phyloP scores from a whole-genome alignment of 2,113 vertebrate genomes.

The Psilopsiagon aurifrons region DNA sequence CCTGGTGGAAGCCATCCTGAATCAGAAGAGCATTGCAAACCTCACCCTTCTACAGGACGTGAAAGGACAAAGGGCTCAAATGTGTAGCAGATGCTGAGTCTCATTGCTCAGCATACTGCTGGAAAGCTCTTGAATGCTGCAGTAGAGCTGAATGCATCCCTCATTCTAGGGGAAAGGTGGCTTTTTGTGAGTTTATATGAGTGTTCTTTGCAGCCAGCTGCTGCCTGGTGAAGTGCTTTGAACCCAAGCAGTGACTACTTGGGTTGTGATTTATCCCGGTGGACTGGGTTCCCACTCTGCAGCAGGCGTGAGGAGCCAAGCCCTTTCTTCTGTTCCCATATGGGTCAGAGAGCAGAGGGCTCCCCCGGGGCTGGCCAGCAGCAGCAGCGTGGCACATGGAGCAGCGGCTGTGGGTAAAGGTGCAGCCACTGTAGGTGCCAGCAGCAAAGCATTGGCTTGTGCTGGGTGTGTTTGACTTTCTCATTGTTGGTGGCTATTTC shows the following conservation, averaged over 20 bases:
- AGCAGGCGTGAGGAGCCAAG: neutral
- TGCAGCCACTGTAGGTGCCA: accelerated
- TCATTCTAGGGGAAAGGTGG: neutral
- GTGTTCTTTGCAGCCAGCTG: neutral
- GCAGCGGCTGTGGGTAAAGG: neutral
- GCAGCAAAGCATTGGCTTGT: neutral
- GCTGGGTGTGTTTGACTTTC: neutral
- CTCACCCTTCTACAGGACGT: neutral
- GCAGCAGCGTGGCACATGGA: neutral
- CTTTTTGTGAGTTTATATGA: neutral
- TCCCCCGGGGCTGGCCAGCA: neutral
- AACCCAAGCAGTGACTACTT: neutral
- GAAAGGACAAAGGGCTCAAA: neutral
- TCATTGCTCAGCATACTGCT: neutral
- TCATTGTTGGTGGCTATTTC: neutral
- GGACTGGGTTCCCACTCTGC: neutral
- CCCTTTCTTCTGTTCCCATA: neutral
- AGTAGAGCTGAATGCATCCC: neutral
- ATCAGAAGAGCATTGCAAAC: neutral
- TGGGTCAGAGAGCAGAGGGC: neutral
- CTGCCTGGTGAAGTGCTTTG: neutral
- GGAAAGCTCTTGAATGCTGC: neutral
- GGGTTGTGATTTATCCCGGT: neutral
- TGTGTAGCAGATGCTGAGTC: neutral
- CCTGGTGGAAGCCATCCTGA: neutral